Percentiles rank a stretch among this genome's conserved stretches.
phyloP scores from a whole-genome alignment of 1,140 invertebrate genomes.

The Magallana angulata region DNA sequence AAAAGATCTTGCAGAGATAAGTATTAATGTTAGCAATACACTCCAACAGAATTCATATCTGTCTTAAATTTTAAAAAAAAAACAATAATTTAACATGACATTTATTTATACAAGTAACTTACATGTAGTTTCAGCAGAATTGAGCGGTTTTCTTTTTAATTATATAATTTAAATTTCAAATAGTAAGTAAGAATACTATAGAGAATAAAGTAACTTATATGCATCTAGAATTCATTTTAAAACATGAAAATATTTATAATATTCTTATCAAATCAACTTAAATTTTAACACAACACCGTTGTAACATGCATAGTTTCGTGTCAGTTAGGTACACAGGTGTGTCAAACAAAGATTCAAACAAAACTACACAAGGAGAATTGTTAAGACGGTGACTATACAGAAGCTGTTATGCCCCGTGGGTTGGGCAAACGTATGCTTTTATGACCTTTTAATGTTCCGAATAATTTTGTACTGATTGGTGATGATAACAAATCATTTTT shows the following conservation, averaged over 20 bases:
- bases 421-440: conserved; percentile 8
- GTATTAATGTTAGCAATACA: too few relatives aligned
- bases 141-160: too few relatives aligned
- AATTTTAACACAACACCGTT: not conserved
- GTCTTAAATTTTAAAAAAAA: too few relatives aligned
- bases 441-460: conserved; percentile 19
- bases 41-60: too few relatives aligned
- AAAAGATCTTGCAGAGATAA: too few relatives aligned
- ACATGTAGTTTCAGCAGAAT: too few relatives aligned
- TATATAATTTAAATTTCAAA: not conserved
- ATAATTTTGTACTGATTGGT: not conserved
- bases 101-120: too few relatives aligned
- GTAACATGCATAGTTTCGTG: not conserved
- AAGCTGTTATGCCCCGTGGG: not conserved
- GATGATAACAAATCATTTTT: not conserved
- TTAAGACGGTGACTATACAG: not conserved
- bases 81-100: too few relatives aligned
- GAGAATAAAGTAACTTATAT: too few relatives aligned
- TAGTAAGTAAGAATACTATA: too few relatives aligned
- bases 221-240: too few relatives aligned
- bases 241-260: too few relatives aligned
- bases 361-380: not conserved
- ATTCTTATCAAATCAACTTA: not conserved
- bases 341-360: not conserved
- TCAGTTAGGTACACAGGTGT: not conserved